Evolutionary conservation across 2,888 invertebrate species (phyloP), one percentile per base, ranked within the genome.

Genomic region (Cheiracanthium punctorium): DNA sequence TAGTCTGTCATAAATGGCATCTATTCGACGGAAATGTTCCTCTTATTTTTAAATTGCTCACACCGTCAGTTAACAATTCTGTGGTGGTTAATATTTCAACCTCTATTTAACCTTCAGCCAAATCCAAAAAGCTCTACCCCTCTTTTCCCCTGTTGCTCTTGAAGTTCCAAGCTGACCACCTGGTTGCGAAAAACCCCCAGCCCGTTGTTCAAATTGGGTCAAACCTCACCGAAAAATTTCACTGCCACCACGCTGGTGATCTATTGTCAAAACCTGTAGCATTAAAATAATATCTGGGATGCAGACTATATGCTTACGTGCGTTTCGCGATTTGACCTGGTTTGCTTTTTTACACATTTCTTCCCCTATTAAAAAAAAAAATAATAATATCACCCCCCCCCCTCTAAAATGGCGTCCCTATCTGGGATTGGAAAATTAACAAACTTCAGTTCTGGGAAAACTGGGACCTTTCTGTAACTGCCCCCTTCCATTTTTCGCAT

Each of bases 291-390:
- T 67, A 73, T 41, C 12, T 64, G 71, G 75, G 65, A 64, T 76
- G 77, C 48, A 82, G 17, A 24, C 24, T 58, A 58, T 58, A 5
- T 24, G 10, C 10, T 37, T 79, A 79, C 73, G 79, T 79, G 69
- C 79, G 48, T 72, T n/a, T 82, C 64, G 77, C 69, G 79, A 85
- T 85, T 74, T 85, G 84, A 85, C 84, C 84, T 85, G 84, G 74
- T 80, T 85, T 74, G 77, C 69, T 82, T 75, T 82, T 82, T 58
- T 24, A n/a, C 4, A 12, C 20, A 58, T n/a, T n/a, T n/a, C n/a
- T n/a, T n/a, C n/a, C n/a, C n/a, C n/a, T n/a, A n/a, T n/a, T n/a
- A n/a, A n/a, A n/a, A n/a, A n/a, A n/a, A n/a, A n/a, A n/a, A n/a
- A n/a, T n/a, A n/a, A n/a, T n/a, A n/a, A 2, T 24, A 24, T 24